A percentile compares a stretch with the other conserved stretches of the same genome.
phyloP scores from a whole-genome alignment of 2,797 vertebrate species.

The Emydoidea blandingii region DNA sequence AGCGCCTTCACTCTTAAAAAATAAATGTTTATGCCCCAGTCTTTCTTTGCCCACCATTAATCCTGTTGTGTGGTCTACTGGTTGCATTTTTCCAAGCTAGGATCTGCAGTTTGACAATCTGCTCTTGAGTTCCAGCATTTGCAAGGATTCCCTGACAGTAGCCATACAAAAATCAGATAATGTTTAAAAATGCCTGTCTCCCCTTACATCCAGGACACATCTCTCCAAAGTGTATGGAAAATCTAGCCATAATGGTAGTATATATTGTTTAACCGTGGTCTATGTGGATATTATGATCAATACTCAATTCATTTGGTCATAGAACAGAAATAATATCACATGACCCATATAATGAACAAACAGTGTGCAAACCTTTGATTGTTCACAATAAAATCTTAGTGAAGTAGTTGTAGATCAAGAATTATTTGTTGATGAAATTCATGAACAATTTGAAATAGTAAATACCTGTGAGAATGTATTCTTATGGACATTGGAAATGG shows the following conservation, averaged over 20 bases:
- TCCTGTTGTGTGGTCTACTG: not conserved
- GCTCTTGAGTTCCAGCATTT: not conserved
- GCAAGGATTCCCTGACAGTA: not conserved
- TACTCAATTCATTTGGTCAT: not conserved
- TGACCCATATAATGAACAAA: not conserved
- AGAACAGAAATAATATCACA: not conserved
- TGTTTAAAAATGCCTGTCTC: not conserved
- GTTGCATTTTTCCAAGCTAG: not conserved
- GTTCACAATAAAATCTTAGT: not conserved
- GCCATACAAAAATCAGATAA: not conserved
- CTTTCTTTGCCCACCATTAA: not conserved
- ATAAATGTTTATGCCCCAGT: not conserved
- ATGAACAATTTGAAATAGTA: no score
- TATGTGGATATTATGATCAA: not conserved
- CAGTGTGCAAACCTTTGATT: not conserved
- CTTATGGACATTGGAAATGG: no score
- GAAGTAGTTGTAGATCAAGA: not conserved
- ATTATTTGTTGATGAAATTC: not conserved
- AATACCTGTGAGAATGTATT: no score
- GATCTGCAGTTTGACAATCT: not conserved
- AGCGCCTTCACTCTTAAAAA: conserved; percentile 31
- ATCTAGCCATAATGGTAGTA: not conserved
- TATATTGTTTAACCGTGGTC: not conserved
- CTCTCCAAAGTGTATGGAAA: not conserved
- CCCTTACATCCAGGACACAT: not conserved